Base-by-base conservation (phyloP, 2,797 vertebrate genomes). In the Parauchenoglanis ngamensis region DNA sequence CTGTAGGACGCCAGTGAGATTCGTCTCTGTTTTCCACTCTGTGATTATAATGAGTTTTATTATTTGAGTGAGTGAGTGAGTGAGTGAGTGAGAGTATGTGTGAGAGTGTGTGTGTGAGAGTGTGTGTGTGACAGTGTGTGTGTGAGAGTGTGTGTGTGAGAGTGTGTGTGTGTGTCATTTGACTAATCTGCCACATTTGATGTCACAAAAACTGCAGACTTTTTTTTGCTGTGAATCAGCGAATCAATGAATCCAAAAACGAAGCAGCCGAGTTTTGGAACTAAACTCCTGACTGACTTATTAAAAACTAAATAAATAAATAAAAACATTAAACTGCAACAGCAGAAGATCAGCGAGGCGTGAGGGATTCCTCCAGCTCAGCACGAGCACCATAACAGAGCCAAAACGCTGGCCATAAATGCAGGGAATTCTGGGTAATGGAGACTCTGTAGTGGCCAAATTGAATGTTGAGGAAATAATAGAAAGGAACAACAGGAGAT, bases 401-500 rank as follows among this genome's bases (percentile, higher is more conserved):
- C 25, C 76, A 72, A 25, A 44, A 67, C 46, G 56, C 75, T 87
- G 73, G 77, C 52, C 28, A 28, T 85, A 85, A 63, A 75, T 44
- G 25, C 72, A 31, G 11, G 6, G 84, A 31, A 28, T 85, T 52
- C 84, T 76, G 72, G 72, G 72, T 85, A 85, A 85, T 88, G 40
- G 67, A 82, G 82, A 81, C 54, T 52, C 77, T 83, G 49, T 52
- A 54, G 73, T 40, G 67, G 67, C 75, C 54, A 85, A 46, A 84
- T 85, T 70, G 52, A 87, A 78, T 56, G 8, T 13, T 80, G 54
- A 49, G 46, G 46, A 49, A 49, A 49, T 49, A 49, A 49, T 49
- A 49, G 46, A 49, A 8, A 49, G 46, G 46, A 49, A 49, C 46
- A 49, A 49, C 46, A 49, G 46, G 46, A 49, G 46, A 49, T 49